These are phyloP conservation scores for Hirtodrosophila trivittata DNA, from an alignment of 2,888 invertebrate species.

Conservation along the genomic window DNA sequence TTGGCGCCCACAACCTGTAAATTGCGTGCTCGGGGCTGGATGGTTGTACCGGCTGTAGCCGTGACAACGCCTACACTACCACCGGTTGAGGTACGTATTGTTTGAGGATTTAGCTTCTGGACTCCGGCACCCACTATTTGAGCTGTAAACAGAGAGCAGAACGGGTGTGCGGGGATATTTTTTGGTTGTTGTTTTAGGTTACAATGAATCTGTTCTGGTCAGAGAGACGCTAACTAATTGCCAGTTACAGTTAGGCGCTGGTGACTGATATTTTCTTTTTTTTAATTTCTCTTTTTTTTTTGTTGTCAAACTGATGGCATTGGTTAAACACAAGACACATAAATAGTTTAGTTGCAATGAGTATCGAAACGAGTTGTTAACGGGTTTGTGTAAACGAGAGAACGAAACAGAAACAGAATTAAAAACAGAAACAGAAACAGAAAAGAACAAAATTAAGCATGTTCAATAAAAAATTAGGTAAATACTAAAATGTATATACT, in stretches of 20 bases:
- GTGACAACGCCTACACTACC: constrained; percentile 67
- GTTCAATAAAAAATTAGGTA: constrained; percentile 53
- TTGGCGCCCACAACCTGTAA: constrained; percentile 83
- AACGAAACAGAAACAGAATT: constrained; percentile 57
- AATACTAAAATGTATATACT: too few species aligned
- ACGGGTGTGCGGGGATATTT: constrained; percentile 77
- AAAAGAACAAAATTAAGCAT: constrained; percentile 75
- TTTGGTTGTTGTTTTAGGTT: constrained; percentile 74
- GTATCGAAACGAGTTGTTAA: constrained; percentile 65
- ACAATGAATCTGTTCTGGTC: constrained; percentile 64
- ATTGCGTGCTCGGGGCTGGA: constrained; percentile 82
- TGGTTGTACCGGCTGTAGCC: constrained; percentile 51
- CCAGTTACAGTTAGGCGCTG: constrained; percentile 29
- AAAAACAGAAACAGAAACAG: constrained; percentile 63
- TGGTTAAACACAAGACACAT: constrained; percentile 62
- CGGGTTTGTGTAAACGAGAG: constrained; percentile 62
- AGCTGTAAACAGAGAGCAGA: constrained; percentile 82
- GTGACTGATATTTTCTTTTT: constrained; percentile 14
- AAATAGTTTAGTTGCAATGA: constrained; percentile 62
- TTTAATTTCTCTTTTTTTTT: background rate
- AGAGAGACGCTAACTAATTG: constrained; percentile 38
- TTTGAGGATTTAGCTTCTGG: constrained; percentile 85
- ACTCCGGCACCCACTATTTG: constrained; percentile 88
- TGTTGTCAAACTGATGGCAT: constrained; percentile 49
- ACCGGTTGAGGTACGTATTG: constrained; percentile 82